These are phyloP conservation scores for Anniella stebbinsi DNA, from an alignment of 2,797 vertebrate species.

Conservation along the genomic window DNA sequence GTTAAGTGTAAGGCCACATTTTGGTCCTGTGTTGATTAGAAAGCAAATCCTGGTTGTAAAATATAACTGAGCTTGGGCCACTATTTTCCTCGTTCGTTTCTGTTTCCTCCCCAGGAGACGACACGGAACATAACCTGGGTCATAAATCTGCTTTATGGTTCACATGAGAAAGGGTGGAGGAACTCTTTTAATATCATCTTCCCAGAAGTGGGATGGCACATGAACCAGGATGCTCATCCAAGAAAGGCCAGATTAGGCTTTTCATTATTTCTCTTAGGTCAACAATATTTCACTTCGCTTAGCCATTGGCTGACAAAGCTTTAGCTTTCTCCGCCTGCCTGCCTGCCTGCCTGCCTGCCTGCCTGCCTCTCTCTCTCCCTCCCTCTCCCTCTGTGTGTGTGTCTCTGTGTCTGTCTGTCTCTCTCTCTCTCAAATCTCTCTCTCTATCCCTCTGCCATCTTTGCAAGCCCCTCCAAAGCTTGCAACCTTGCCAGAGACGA, in stretches of 20 bases:
- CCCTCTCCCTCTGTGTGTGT: too few species aligned
- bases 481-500: neutral
- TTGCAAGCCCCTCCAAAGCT: neutral
- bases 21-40: constrained; percentile 71
- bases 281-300: constrained; percentile 71
- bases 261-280: constrained; percentile 69
- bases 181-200: constrained; percentile 70
- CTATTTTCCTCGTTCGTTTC: constrained; percentile 57
- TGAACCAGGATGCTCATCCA: constrained; percentile 71
- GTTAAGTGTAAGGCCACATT: constrained; percentile 68
- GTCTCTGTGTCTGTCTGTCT: too few species aligned
- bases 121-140: constrained; percentile 71
- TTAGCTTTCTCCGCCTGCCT: constrained; percentile 59
- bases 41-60: constrained; percentile 72
- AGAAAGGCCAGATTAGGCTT: constrained; percentile 69
- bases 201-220: constrained; percentile 73
- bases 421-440: neutral
- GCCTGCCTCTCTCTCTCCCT: too few species aligned
- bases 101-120: constrained; percentile 69
- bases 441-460: too few species aligned
- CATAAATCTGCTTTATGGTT: constrained; percentile 77
- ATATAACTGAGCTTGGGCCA: constrained; percentile 72
- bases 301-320: constrained; percentile 69
- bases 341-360: too few species aligned
- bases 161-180: constrained; percentile 76